Evolutionary conservation across 1,140 invertebrate genomes (phyloP), one percentile per base, ranked within the genome.

Genomic region (Trichonephila inaurata): DNA sequence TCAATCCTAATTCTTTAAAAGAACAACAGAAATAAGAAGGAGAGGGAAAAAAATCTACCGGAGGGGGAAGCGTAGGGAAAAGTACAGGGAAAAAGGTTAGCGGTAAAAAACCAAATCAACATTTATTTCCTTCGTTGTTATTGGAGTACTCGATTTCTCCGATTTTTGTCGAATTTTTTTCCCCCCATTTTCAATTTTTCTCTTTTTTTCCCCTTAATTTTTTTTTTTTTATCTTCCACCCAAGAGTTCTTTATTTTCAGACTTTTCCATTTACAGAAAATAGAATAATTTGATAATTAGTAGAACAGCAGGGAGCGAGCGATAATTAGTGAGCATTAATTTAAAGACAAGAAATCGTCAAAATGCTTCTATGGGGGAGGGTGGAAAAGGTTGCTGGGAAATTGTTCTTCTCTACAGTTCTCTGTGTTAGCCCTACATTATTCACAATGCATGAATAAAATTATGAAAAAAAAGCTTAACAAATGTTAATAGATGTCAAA

Each of bases 271-370:
- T 93, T 93, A 93, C 92, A 81, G 92, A 89, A 93, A 93, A 93
- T 93, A 88, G 92, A 93, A 93, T 93, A 93, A 93, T 93, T 93
- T 93, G 92, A 93, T 93, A 93, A 93, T 93, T 93, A 93, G 92
- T 58, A 64, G 66, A 64, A 62, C 58, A 62, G 40, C 81, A 66
- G 66, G 69, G 89, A 91, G 83, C n/a, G 8, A 62, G 40, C 83
- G 92, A 93, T 93, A 93, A 93, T 93, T 93, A 93, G 92, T 81
- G 86, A 66, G 60, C 85, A 93, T 93, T 93, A 88, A 88, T 93
- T 93, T 89, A 51, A 88, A 64, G 85, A 66, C 40, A 81, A 85
- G 51, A 62, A 88, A 81, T 88, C 81, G 85, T 93, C 92, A 88
- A 89, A 93, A 93, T 87, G 86, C 72, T 40, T 40, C 33, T 0